Evolutionary conservation across 2,888 invertebrate species (phyloP).

Genomic region (Bugula neritina): DNA sequence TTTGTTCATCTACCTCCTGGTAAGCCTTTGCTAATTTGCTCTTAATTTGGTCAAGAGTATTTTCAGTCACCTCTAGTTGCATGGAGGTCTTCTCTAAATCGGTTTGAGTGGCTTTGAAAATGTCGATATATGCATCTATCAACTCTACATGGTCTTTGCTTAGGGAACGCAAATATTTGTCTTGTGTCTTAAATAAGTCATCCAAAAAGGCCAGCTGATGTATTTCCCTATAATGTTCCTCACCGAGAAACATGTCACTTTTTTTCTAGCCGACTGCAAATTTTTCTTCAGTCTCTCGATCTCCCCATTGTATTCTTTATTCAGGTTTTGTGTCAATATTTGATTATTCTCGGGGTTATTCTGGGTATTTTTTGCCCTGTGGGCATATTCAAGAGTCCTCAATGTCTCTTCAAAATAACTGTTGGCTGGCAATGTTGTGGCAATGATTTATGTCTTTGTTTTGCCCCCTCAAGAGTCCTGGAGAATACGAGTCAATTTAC

Average conservation of each 20-base stretch:
- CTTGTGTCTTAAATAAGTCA: background rate
- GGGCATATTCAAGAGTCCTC: constrained; percentile 90
- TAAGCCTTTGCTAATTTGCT: background rate
- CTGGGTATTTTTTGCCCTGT: constrained; percentile 86
- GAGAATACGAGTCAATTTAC: constrained; percentile 86
- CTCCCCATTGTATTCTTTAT: constrained; percentile 78
- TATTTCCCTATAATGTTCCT: too few species aligned
- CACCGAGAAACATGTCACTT: too few species aligned
- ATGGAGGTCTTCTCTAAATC: background rate
- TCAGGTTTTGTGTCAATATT: constrained; percentile 71
- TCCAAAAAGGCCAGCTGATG: background rate
- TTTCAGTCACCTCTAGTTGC: background rate
- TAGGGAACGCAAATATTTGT: background rate
- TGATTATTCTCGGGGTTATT: constrained; percentile 88
- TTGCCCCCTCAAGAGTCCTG: constrained; percentile 87
- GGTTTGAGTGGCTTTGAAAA: background rate
- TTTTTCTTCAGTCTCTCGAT: constrained; percentile 81
- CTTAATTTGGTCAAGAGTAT: background rate
- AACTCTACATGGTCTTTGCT: background rate
- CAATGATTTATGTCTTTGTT: constrained; percentile 95
- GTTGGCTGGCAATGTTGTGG: constrained; percentile 85
- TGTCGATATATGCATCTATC: background rate
- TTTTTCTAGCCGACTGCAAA: constrained; percentile 76
- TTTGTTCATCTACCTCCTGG: background rate
- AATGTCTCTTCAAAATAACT: constrained; percentile 85